Evolutionary conservation across 2,113 vertebrate genomes (phyloP), one percentile per base, ranked within the genome.

Genomic region (Parotia lawesii): DNA sequence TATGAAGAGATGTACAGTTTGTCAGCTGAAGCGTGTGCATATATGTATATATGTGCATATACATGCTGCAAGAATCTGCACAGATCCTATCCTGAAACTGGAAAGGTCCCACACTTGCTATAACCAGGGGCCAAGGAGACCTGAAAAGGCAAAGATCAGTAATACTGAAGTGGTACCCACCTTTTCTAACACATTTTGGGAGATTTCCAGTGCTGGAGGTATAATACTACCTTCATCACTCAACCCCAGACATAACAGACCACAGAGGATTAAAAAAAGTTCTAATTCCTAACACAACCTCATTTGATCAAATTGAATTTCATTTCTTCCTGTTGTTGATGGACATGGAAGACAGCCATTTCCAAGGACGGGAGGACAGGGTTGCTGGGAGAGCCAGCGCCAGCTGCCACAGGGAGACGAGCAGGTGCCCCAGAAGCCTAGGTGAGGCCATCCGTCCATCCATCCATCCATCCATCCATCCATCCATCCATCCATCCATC

Each of bases 381-480:
- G 25, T 5, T 5, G 0, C 15, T 54, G 5, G 40, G 42, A 73
- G 10, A 66, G 28, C 15, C 20, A 12, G 21, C 3, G 12, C 40
- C 18, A 17, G n/a, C n/a, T 45, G 47, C 62, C 3, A 0, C 0
- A 3, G 53, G 62, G 29, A 13, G 14, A n/a, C 0, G 1, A 65
- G 19, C 1, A 6, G 48, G 58, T 21, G 24, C 2, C 17, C 13
- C 2, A 5, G n/a, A n/a, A 19, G 22, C 25, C 40, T 16, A 2
- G 1, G 0, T 2, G 0, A 54, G 24, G 37, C 44, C 25, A 13
- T 42, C 57, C 29, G 8, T 66, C 69, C 53, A 17, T 61, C 60
- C 37, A 15, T 77, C 60, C 62, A 27, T 40, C 44, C 23, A 24
- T 42, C 61, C 38, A 11, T 62, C 56, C 67, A 5, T 69, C 67